Conservation (phyloP, 2,888 invertebrate species). For the Dermolepida albohirtum region DNA sequence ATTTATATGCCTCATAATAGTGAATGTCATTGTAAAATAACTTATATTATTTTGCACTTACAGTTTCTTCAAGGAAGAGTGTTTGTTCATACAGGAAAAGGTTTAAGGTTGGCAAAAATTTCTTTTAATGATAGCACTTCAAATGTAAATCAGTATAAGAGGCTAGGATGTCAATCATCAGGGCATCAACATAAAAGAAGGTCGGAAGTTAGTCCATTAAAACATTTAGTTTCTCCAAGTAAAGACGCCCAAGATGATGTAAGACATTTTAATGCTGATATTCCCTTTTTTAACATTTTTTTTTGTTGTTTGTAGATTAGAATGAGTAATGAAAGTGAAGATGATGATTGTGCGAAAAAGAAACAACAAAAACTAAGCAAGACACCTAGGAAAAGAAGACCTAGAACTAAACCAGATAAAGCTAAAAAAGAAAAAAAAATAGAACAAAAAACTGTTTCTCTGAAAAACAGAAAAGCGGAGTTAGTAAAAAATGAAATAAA, state of each 20-base stretch:
- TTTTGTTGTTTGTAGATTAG: conserved; percentile 31
- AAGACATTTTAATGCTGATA: conserved; percentile 35
- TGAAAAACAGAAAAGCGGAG: background rate
- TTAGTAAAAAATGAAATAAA: conserved; percentile 22
- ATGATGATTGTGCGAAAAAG: conserved; percentile 52
- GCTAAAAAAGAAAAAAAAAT: conserved; percentile 1
- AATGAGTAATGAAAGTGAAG: conserved; percentile 57
- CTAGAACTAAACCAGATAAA: conserved; percentile 45
- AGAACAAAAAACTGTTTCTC: background rate
- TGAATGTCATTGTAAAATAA: background rate
- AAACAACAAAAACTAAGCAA: conserved; percentile 46
- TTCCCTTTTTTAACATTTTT: conserved; percentile 2
- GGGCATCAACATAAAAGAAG: conserved; percentile 53
- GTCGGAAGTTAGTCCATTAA: conserved; percentile 58
- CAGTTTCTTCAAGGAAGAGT: conserved; percentile 83
- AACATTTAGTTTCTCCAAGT: conserved; percentile 55
- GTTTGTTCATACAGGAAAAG: conserved; percentile 78
- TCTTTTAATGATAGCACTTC: conserved; percentile 66
- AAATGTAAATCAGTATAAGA: conserved; percentile 65
- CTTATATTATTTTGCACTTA: conserved; percentile 54
- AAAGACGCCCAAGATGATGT: conserved; percentile 61
- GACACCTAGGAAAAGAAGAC: conserved; percentile 48
- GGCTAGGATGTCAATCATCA: conserved; percentile 60
- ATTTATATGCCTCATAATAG: background rate
- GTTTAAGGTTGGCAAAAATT: conserved; percentile 75